A percentile compares a stretch with the other conserved stretches of the same genome.
Evolutionary conservation across 2,113 vertebrate genomes (phyloP).

Genomic region (Puntigrus tetrazona): DNA sequence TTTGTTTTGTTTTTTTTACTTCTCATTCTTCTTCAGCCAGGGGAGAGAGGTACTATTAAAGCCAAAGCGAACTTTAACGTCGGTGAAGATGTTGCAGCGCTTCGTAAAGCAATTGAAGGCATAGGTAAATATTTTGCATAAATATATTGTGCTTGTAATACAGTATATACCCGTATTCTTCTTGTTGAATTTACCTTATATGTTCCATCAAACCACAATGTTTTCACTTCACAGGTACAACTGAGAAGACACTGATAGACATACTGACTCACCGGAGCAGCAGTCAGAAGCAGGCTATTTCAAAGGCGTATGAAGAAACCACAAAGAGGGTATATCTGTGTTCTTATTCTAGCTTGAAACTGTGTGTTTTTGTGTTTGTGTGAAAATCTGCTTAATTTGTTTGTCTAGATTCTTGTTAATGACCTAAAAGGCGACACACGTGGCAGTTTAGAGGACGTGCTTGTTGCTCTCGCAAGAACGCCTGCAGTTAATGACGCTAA

Average conservation of each 20-base stretch:
- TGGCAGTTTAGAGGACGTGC: conserved; percentile 71
- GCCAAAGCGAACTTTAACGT: conserved; percentile 70
- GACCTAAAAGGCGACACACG: conserved; percentile 79
- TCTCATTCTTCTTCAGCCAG: conserved; percentile 59
- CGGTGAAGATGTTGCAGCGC: conserved; percentile 66
- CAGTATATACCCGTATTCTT: not conserved
- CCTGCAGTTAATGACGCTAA: conserved; percentile 76
- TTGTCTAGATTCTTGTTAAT: conserved; percentile 70
- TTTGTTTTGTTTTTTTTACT: too few species aligned
- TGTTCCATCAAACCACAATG: not conserved
- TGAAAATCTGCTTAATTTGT: not conserved
- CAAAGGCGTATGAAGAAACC: conserved; percentile 66
- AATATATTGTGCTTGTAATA: conserved; percentile 24
- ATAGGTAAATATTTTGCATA: conserved; percentile 65
- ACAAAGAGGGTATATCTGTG: conserved; percentile 67
- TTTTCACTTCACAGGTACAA: conserved; percentile 72
- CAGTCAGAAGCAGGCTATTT: conserved; percentile 75
- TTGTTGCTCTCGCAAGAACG: conserved; percentile 74
- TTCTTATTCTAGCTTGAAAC: conserved; percentile 1
- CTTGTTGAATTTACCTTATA: not conserved
- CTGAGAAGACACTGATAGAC: conserved; percentile 72
- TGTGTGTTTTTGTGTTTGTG: not conserved
- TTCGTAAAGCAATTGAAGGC: conserved; percentile 76
- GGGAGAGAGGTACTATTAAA: conserved; percentile 69
- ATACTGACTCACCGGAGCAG: conserved; percentile 75